Conservation (phyloP, 2,113 vertebrate species). For the Sphyrna mokarran region DNA sequence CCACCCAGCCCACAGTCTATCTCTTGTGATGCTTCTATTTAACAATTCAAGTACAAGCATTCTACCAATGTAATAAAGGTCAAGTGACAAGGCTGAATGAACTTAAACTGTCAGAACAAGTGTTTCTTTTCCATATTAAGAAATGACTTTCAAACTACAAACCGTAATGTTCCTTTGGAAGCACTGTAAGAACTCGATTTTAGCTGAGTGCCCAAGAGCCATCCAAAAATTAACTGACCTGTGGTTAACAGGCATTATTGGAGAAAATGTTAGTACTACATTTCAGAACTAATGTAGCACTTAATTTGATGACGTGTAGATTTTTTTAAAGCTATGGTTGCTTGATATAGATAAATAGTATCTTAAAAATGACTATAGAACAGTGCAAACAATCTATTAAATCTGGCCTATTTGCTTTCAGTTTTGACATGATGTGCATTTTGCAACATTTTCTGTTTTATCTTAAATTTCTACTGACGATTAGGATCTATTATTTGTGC, state of each 20-base stretch:
- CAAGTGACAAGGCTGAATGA: conserved; percentile 26
- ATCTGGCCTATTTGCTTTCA: not conserved
- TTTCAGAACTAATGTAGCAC: not conserved
- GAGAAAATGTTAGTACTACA: not conserved
- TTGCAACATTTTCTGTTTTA: not conserved
- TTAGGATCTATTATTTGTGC: not conserved
- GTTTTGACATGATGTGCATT: not conserved
- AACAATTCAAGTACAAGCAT: not conserved
- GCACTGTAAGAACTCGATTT: not conserved
- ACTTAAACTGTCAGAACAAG: not conserved
- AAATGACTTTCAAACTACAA: not conserved
- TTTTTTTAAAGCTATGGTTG: not conserved
- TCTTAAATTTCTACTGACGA: not conserved
- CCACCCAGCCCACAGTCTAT: not conserved
- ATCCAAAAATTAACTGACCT: not conserved
- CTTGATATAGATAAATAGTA: not conserved
- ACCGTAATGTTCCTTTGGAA: not conserved
- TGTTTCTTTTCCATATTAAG: not conserved
- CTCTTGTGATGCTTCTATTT: not conserved
- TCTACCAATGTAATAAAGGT: not conserved
- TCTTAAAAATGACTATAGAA: not conserved
- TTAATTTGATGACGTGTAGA: not conserved
- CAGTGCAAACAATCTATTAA: not conserved
- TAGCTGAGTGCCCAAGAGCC: not conserved
- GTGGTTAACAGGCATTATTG: not conserved